A percentile compares a stretch with the other conserved stretches of the same genome.
phyloP scores from a whole-genome alignment of 2,113 vertebrate genomes.

The Zosterops hypoxanthus region DNA sequence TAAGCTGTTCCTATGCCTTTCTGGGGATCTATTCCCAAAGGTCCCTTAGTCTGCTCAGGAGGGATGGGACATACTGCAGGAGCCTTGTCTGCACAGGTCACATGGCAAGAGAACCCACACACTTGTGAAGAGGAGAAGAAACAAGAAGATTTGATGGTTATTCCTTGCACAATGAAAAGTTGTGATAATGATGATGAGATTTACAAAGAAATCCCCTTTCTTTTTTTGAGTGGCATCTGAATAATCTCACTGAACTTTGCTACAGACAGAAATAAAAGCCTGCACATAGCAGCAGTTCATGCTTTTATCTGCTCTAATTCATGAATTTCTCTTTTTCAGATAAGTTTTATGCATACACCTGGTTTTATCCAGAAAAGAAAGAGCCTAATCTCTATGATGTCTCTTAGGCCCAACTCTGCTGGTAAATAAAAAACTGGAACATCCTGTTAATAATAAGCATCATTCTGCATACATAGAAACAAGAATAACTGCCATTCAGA shows the following conservation, averaged over 20 bases:
- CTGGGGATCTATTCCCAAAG: slow-evolving; percentile 94
- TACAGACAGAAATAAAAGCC: not conserved
- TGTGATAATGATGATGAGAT: not conserved
- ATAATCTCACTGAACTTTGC: not conserved
- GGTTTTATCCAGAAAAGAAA: not conserved
- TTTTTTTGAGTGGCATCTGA: not conserved
- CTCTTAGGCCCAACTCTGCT: not conserved
- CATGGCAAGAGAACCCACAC: slow-evolving; percentile 97
- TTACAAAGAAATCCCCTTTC: not conserved
- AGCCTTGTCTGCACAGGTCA: slow-evolving; percentile 97
- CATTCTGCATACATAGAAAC: not conserved
- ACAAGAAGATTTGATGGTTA: not conserved
- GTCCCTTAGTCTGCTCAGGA: slow-evolving; percentile 93
- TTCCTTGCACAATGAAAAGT: not conserved
- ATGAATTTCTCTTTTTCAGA: not conserved
- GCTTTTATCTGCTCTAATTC: not conserved
- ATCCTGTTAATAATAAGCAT: not conserved
- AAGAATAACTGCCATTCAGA: not conserved
- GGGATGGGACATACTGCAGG: slow-evolving; percentile 93
- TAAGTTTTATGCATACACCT: not conserved
- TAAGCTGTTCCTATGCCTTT: slow-evolving; percentile 95
- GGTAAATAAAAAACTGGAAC: not conserved
- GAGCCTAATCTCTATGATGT: not conserved
- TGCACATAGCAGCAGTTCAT: not conserved
- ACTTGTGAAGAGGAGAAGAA: slow-evolving; percentile 69